Conservation (phyloP, 2,888 invertebrate species). For the Macrophya annulata region DNA sequence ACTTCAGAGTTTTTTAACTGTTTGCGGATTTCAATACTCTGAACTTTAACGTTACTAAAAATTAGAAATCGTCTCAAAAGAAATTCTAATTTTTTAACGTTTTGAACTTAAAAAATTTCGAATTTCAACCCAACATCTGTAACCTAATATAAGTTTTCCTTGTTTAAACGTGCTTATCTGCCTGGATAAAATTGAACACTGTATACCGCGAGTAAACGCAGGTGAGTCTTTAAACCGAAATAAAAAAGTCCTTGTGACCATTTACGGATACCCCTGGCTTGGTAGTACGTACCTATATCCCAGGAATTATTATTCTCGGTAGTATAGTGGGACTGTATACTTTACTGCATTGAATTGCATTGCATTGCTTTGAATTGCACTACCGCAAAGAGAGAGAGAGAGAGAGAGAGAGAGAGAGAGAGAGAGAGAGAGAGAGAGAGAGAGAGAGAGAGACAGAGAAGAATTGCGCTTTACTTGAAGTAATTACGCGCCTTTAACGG, state of each 20-base stretch:
- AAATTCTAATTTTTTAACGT: too few relatives aligned
- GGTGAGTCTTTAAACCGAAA: conserved; percentile 16
- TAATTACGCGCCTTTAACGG: conserved; percentile 40
- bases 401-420: background rate
- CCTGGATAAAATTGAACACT: background rate
- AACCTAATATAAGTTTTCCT: background rate
- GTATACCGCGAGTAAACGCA: background rate
- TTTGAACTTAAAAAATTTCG: too few relatives aligned
- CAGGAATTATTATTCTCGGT: conserved; percentile 42
- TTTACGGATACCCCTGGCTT: conserved; percentile 1
- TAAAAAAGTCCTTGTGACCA: conserved; percentile 25
- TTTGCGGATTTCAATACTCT: too few relatives aligned
- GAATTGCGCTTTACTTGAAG: conserved; percentile 15
- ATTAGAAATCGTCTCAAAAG: too few relatives aligned
- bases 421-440: background rate
- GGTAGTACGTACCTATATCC: background rate
- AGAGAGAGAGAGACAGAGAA: background rate
- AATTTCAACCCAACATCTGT: background rate
- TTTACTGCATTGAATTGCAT: background rate
- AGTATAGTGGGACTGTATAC: background rate
- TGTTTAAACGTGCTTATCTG: background rate
- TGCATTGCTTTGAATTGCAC: background rate
- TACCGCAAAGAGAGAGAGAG: background rate
- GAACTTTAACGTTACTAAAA: too few relatives aligned
- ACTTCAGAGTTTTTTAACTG: too few relatives aligned